Base-by-base conservation (phyloP, 2,888 invertebrate genomes). In the Cephus pygmeus region DNA sequence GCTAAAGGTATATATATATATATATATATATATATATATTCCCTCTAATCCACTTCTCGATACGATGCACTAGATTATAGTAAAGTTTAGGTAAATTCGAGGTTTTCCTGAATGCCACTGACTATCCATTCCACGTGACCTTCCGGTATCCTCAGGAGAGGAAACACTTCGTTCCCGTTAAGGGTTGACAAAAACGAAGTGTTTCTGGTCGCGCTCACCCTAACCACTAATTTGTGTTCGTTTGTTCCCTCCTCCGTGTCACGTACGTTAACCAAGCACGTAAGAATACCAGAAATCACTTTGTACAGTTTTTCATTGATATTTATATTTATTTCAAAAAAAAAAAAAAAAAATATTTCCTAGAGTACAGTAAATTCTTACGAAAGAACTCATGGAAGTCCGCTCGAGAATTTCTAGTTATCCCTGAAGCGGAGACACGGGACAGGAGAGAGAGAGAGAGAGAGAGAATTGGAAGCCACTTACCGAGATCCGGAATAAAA, bases 141-240 rank as follows among this genome's bases (percentile, higher is more conserved):
- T 71, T 75, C 12, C 73, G 34, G 40, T 76, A 71, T 69, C 33
- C 76, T 56, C 68, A 35, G 35, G 76, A 31, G 76, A 35, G 69
- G 30, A 69, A 69, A 34, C 71, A 71, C 33, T 71, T 71, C 71
- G 71, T 74, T 34, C 74, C 34, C 35, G 84, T 79, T 80, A 77
- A 79, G 79, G 85, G 80, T 80, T 76, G 77, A 79, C 82, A 77
- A 87, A 84, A 83, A 87, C 83, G 80, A 84, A 86, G 79, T 76
- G 76, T 36, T 76, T 76, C 34, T 56, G 84, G 82, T 86, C 78
- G 75, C 74, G 34, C 34, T 33, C 75, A 69, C 74, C 77, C 68
- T 75, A 79, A 78, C 81, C 74, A 80, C 79, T 80, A 80, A 83
- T 82, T 82, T 79, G 74, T 79, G 76, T 34, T 73, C 12, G 73